These are phyloP conservation scores for Pygmarrhopalites habei DNA, from an alignment of 1,140 invertebrate species.

Conservation along the genomic window DNA sequence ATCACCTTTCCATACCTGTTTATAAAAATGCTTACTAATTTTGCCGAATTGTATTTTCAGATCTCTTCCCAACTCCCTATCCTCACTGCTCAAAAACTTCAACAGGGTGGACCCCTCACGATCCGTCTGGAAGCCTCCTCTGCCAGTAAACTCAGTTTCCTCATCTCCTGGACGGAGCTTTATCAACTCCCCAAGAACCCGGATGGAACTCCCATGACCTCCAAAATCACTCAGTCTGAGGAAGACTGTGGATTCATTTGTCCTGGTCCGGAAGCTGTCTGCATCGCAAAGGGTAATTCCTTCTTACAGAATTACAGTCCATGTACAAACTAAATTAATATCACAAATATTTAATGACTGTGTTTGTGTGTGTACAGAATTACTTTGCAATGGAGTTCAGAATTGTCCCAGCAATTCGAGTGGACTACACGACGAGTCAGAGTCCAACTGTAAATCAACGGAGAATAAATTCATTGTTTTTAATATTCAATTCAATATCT, in stretches of 20 bases:
- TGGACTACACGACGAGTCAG: conserved; percentile 41
- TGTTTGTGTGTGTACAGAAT: conserved; percentile 70
- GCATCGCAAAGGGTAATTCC: too few species aligned
- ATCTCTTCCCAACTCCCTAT: conserved; percentile 56
- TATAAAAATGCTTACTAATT: too few species aligned
- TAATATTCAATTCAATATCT: conserved; percentile 28
- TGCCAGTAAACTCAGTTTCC: conserved; percentile 69
- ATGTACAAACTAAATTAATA: too few species aligned
- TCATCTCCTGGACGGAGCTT: conserved; percentile 82
- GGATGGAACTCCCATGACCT: conserved; percentile 68
- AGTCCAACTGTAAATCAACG: conserved; percentile 38
- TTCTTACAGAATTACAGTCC: too few species aligned
- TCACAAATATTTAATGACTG: too few species aligned
- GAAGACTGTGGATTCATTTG: conserved; percentile 68
- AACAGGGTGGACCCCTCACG: conserved; percentile 43
- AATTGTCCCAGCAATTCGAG: conserved; percentile 64
- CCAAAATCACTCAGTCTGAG: conserved; percentile 46
- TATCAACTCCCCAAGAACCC: conserved; percentile 73
- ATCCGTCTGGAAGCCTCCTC: conserved; percentile 52
- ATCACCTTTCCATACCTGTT: too few species aligned
- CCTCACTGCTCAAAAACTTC: conserved; percentile 62
- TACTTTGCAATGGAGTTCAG: conserved; percentile 77
- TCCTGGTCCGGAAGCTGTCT: conserved; percentile 62
- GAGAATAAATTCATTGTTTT: conserved; percentile 33
- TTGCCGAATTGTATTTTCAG: too few species aligned